These are phyloP conservation scores for Emydoidea blandingii DNA, from an alignment of 2,797 vertebrate genomes.

Conservation along the genomic window DNA sequence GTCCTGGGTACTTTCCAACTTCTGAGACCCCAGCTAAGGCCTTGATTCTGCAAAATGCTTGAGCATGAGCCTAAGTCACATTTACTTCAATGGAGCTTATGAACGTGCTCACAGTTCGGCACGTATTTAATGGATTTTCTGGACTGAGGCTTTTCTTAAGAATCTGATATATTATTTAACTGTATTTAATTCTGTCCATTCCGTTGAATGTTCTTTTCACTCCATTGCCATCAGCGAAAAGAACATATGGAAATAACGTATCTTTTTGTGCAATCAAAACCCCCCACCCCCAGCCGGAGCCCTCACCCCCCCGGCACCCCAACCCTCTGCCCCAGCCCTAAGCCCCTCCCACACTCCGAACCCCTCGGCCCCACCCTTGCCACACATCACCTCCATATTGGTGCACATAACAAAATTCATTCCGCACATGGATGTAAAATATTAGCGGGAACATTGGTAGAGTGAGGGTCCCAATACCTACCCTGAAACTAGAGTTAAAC, in stretches of 20 bases:
- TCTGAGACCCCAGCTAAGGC: background rate
- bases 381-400: too few species aligned
- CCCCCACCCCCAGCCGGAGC: too few species aligned
- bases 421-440: too few species aligned
- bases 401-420: too few species aligned
- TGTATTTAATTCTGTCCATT: accelerated
- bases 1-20: background rate
- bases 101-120: background rate
- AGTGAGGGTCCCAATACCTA: background rate
- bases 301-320: too few species aligned
- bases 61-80: background rate
- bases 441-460: background rate
- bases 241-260: background rate
- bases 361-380: too few species aligned
- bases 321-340: too few species aligned
- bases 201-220: background rate
- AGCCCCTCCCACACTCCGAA: too few species aligned
- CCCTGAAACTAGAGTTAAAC: background rate
- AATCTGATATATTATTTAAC: background rate
- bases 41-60: background rate
- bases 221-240: background rate
- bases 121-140: background rate
- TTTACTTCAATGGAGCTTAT: background rate
- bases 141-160: background rate
- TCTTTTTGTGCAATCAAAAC: background rate